Base-by-base conservation (phyloP, 1,140 invertebrate species). In the Cotesia vestalis region DNA sequence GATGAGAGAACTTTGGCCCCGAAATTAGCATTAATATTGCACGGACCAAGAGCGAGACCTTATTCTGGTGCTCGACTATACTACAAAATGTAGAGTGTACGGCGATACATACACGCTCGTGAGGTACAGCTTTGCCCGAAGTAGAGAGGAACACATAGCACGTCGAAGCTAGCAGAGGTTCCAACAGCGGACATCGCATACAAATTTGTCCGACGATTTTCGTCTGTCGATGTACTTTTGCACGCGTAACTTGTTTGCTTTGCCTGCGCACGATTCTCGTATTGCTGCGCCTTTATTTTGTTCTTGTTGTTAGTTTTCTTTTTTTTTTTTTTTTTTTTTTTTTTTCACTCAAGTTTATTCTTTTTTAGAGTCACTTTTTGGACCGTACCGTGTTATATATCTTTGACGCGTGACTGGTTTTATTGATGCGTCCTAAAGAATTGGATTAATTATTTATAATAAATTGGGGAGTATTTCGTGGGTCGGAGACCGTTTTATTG, bases 11-110 rank as follows among this genome's bases (percentile, higher is more conserved):
- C 63, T 72, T 66, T 46, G 73, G 38, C 8, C 62, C 38, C 20
- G 35, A 67, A 73, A 76, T 76, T 76, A 73, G 75, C 75, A 76
- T 76, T 68, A 76, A 76, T 73, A 73, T 73, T 76, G 75, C 72
- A 71, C 34, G 63, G 61, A 66, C 61, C 62, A 46, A 46, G 61
- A 66, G 52, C 62, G 11, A 46, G 9, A 46, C 40, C 40, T 46
- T 46, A 2, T 46, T 46, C 5, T 46, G 40, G 40, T 46, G 11
- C 40, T 46, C n/a, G 57, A 38, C 11, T 27, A 20, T 57, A 38
- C 11, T 27, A 20, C 63, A 9, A 27, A 14, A 3, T 17, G 46
- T 60, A 17, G 55, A 34, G 34, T 57, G 20, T 57, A 57, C 11
- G 5, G 40, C 40, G 8, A 61, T 61, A 20, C 9, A 61, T 20